Evolutionary conservation across 2,888 invertebrate species (phyloP).

Genomic region (Horisme vitalbata): DNA sequence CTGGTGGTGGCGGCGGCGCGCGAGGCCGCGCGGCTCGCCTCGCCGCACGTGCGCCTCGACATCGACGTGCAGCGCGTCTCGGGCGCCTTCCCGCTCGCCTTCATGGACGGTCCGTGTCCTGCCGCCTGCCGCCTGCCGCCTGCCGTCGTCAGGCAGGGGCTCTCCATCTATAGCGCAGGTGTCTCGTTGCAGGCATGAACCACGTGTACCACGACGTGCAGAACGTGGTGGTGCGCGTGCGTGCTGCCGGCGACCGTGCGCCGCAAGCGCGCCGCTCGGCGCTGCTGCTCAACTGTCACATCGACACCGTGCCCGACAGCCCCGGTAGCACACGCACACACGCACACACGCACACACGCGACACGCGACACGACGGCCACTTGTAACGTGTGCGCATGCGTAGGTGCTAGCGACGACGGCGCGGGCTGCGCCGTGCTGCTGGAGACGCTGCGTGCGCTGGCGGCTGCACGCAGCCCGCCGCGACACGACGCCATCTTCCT

Average conservation of each 20-base stretch:
- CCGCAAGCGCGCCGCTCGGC: conserved; percentile 78
- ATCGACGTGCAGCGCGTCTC: conserved; percentile 86
- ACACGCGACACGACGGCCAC: too few relatives aligned
- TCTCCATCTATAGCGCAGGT: neutral
- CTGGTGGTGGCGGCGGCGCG: conserved; percentile 82
- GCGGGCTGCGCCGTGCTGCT: conserved; percentile 94
- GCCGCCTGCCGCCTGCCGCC: neutral
- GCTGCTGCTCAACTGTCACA: conserved; percentile 75
- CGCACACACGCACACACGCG: too few relatives aligned
- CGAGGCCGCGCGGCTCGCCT: conserved; percentile 73
- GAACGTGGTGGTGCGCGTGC: conserved; percentile 87
- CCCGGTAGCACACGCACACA: conserved; percentile 18
- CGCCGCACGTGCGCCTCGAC: conserved; percentile 82
- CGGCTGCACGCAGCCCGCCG: conserved; percentile 82
- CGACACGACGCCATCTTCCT: conserved; percentile 91
- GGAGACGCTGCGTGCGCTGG: conserved; percentile 89
- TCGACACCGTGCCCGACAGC: conserved; percentile 31
- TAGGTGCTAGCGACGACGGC: conserved; percentile 94
- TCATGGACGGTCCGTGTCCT: conserved; percentile 82
- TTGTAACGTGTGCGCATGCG: conserved; percentile 3
- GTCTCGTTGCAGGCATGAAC: conserved; percentile 83
- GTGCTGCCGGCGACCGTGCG: conserved; percentile 70
- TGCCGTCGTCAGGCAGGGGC: too few relatives aligned
- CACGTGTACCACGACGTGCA: conserved; percentile 92
- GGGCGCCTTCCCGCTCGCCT: conserved; percentile 89